Evolutionary conservation across 2,113 vertebrate genomes (phyloP).

Genomic region (Thamnaconus septentrionalis): DNA sequence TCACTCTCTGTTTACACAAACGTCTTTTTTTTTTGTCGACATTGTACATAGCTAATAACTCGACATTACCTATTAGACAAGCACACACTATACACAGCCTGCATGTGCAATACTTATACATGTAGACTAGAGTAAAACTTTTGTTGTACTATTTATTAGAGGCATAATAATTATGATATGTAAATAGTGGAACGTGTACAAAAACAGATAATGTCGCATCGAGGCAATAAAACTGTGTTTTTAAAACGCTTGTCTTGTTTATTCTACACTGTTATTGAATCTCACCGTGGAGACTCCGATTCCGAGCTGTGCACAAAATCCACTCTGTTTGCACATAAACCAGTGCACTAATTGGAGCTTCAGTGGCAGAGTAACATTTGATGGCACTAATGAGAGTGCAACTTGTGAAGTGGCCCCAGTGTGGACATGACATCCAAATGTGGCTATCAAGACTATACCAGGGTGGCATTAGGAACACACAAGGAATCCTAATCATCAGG

Average conservation of each 20-base stretch:
- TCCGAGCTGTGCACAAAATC: no score
- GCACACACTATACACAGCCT: constrained; percentile 80
- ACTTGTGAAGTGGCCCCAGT: no score
- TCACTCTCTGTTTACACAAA: not conserved
- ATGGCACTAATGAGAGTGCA: no score
- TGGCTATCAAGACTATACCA: no score
- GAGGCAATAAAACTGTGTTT: constrained; percentile 91
- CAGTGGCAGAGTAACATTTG: no score
- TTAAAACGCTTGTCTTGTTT: constrained; percentile 43
- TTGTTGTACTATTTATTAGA: constrained; percentile 82
- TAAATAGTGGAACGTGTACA: constrained; percentile 94
- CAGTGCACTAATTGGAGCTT: no score
- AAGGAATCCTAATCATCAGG: no score
- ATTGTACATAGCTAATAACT: constrained; percentile 74
- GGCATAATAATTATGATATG: constrained; percentile 80
- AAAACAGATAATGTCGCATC: constrained; percentile 83
- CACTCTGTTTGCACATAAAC: no score
- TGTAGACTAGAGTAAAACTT: constrained; percentile 74
- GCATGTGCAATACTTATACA: constrained; percentile 83
- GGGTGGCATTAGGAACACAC: no score
- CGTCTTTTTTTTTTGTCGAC: constrained; percentile 37
- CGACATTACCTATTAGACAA: constrained; percentile 67
- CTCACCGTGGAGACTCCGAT: no score
- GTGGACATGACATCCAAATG: no score
- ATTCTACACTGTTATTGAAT: not conserved